Percentiles rank a stretch among this genome's conserved stretches.
phyloP scores from a whole-genome alignment of 2,113 vertebrate genomes.

The Procavia capensis region DNA sequence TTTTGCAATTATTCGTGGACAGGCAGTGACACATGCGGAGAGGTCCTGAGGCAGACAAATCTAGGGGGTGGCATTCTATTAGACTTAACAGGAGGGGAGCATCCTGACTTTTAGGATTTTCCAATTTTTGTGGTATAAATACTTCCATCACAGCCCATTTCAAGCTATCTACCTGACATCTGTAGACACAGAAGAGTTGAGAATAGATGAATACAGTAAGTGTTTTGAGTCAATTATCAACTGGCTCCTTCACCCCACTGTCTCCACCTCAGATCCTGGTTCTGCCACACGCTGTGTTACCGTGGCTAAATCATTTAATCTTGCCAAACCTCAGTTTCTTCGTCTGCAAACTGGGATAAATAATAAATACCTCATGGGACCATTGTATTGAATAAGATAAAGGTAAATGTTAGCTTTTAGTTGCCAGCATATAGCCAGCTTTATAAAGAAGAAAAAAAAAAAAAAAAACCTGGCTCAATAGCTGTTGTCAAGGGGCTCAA shows the following conservation, averaged over 20 bases:
- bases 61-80: neutral
- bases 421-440: too few species aligned
- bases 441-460: too few species aligned
- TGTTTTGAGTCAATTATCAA: neutral
- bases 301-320: neutral
- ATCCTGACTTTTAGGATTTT: neutral
- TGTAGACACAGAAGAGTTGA: neutral
- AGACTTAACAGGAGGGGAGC: neutral
- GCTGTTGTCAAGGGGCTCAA: neutral
- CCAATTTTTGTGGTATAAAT: neutral
- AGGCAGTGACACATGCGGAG: neutral
- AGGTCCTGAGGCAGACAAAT: neutral
- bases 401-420: neutral
- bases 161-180: neutral
- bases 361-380: neutral
- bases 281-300: neutral
- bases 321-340: neutral
- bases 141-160: neutral
- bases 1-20: neutral
- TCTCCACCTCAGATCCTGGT: neutral
- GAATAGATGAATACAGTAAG: neutral
- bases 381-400: neutral
- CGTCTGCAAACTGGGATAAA: neutral
- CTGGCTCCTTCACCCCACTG: neutral
- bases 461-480: neutral